These are phyloP conservation scores for Globia sparganii DNA, from an alignment of 2,888 invertebrate species.

Conservation along the genomic window DNA sequence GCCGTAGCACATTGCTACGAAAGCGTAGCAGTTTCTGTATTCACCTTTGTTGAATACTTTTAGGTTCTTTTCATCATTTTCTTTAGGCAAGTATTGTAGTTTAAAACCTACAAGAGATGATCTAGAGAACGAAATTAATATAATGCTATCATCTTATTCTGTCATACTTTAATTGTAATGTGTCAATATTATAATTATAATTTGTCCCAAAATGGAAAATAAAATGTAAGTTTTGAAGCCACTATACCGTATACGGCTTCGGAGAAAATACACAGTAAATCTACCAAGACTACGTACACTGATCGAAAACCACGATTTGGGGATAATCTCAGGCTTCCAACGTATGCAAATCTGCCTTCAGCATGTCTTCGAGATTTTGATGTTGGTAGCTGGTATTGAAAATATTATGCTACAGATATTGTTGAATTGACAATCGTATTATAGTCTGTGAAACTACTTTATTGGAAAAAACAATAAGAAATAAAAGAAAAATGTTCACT, in stretches of 20 bases:
- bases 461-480: background rate
- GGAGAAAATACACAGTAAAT: background rate
- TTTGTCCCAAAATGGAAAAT: too few species aligned
- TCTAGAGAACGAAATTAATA: too few species aligned
- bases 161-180: too few species aligned
- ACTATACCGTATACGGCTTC: background rate
- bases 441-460: too few species aligned
- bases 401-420: background rate
- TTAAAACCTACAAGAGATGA: too few species aligned
- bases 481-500: too few species aligned
- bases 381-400: background rate
- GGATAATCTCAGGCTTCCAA: background rate
- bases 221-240: too few species aligned
- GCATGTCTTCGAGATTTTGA: background rate
- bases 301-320: conserved; percentile 1
- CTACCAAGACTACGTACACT: background rate
- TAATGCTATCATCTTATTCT: too few species aligned
- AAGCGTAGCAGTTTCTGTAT: background rate
- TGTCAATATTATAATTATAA: too few species aligned
- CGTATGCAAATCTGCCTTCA: background rate
- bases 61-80: background rate
- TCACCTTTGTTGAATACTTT: background rate
- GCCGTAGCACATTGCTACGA: background rate
- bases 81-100: background rate
- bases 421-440: background rate